phyloP scores from a whole-genome alignment of 2,113 vertebrate species.

The Pristiophorus japonicus region DNA sequence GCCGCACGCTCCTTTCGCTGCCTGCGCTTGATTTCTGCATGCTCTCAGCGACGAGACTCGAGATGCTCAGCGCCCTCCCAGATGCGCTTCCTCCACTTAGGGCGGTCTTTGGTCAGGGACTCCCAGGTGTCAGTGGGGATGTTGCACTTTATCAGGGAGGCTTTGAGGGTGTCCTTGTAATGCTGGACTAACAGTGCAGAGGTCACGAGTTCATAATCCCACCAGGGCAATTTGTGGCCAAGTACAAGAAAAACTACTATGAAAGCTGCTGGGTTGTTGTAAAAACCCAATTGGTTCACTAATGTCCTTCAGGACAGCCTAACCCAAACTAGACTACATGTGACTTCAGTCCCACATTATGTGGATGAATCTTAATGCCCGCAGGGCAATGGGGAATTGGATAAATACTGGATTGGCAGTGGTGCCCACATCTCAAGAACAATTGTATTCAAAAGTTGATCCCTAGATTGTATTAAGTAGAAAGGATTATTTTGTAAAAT shows the following conservation, averaged over 20 bases:
- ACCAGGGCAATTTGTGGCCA: not conserved
- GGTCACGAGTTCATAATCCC: not conserved
- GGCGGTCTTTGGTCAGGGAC: no score
- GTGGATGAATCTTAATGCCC: not conserved
- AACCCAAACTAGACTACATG: not conserved
- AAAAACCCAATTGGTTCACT: not conserved
- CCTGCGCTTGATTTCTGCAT: no score
- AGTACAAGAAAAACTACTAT: not conserved
- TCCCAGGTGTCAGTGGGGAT: no score
- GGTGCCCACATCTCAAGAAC: not conserved
- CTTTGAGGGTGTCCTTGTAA: no score
- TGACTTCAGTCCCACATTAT: not conserved
- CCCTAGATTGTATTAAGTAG: not conserved
- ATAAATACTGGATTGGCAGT: not conserved
- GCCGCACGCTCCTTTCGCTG: no score
- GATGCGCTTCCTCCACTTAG: no score
- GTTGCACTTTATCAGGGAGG: no score
- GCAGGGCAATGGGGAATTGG: not conserved
- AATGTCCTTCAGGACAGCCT: not conserved
- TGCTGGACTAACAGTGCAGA: not conserved
- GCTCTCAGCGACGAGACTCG: no score
- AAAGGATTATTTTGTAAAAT: not conserved
- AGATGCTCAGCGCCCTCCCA: no score
- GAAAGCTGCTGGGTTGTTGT: not conserved
- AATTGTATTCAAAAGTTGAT: not conserved